Evolutionary conservation across 2,797 vertebrate species (phyloP).

Genomic region (Otus scops): DNA sequence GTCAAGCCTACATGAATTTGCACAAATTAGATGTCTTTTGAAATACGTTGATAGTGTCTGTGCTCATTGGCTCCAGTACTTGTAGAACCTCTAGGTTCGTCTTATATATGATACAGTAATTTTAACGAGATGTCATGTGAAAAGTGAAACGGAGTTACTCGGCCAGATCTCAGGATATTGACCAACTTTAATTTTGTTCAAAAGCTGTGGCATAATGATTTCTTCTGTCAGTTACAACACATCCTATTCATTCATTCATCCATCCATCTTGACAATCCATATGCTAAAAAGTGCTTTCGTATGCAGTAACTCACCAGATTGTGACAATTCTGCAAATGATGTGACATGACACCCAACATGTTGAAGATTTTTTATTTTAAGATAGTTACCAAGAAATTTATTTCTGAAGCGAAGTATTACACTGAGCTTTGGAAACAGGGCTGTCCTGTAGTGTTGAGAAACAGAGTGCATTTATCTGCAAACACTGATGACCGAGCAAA

Average conservation of each 20-base stretch:
- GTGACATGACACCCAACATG: conserved; percentile 55
- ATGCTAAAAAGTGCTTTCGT: conserved; percentile 42
- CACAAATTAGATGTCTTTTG: background rate
- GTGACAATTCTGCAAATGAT: conserved; percentile 57
- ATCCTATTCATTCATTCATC: conserved; percentile 50
- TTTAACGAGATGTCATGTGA: background rate
- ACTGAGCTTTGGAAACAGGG: conserved; percentile 10
- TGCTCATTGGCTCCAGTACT: background rate
- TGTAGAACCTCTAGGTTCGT: background rate
- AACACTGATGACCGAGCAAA: background rate
- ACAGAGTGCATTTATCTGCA: conserved; percentile 7
- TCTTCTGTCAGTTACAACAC: conserved; percentile 63
- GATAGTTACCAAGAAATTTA: conserved; percentile 31
- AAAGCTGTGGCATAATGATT: conserved; percentile 58
- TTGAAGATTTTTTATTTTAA: conserved; percentile 58
- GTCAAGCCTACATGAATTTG: background rate
- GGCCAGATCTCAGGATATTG: conserved; percentile 31
- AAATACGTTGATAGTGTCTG: background rate
- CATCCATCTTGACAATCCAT: conserved; percentile 60
- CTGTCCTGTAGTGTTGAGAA: conserved; percentile 17
- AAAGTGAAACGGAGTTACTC: background rate
- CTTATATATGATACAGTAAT: background rate
- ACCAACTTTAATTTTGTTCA: conserved; percentile 45
- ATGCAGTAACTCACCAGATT: conserved; percentile 63
- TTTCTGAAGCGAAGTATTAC: conserved; percentile 25